These are phyloP conservation scores for Tetranychus truncatus DNA, from an alignment of 2,888 invertebrate genomes.

Conservation along the genomic window DNA sequence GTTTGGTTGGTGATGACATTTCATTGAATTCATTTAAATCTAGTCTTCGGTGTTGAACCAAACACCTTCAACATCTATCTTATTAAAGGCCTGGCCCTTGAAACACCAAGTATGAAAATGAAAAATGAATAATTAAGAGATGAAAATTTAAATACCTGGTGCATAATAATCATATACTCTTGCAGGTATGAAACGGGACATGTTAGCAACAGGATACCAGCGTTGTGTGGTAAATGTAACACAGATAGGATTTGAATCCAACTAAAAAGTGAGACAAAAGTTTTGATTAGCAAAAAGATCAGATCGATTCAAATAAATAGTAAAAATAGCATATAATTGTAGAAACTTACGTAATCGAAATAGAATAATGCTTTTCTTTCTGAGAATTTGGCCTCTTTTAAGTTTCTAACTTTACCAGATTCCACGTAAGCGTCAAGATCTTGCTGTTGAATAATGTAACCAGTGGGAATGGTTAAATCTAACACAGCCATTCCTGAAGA, in stretches of 20 bases:
- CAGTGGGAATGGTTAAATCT: slow-evolving; percentile 69
- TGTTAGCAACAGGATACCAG: slow-evolving; percentile 38
- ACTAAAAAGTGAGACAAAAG: slow-evolving; percentile 28
- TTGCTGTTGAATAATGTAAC: slow-evolving; percentile 77
- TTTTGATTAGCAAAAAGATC: neutral
- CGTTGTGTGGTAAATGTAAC: slow-evolving; percentile 34
- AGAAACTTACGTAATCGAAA: slow-evolving; percentile 63
- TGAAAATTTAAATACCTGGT: slow-evolving; percentile 30
- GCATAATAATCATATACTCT: slow-evolving; percentile 38
- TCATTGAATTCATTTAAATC: neutral
- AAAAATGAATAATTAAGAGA: neutral
- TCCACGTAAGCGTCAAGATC: slow-evolving; percentile 64
- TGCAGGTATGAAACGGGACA: slow-evolving; percentile 34
- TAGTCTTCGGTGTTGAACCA: neutral
- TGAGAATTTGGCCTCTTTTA: slow-evolving; percentile 64
- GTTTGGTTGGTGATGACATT: neutral
- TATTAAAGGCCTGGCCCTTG: neutral
- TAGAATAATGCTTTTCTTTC: slow-evolving; percentile 72
- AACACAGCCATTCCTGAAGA: slow-evolving; percentile 72
- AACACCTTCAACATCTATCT: too few relatives aligned
- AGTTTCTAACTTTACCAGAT: slow-evolving; percentile 53
- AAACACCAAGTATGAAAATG: neutral
- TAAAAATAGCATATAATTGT: neutral
- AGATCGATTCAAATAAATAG: neutral
- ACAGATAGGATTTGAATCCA: slow-evolving; percentile 33